These are phyloP conservation scores for Sparus aurata DNA, from an alignment of 2,797 vertebrate genomes.

Conservation along the genomic window DNA sequence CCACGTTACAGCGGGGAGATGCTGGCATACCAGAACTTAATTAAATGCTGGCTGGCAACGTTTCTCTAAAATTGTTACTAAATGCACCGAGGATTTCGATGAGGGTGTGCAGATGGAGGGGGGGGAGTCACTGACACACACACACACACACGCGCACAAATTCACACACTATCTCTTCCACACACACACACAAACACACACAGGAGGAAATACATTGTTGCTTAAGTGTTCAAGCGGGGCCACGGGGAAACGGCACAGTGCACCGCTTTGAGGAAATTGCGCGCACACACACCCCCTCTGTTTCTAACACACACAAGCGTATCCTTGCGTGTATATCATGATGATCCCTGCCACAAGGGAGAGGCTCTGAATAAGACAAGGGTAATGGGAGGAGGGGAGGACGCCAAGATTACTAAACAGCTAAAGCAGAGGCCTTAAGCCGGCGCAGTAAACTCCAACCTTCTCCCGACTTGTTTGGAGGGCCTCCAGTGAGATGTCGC, in stretches of 20 bases:
- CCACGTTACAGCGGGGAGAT: conserved; percentile 72
- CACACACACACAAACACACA: conserved; percentile 19
- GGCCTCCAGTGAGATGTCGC: conserved; percentile 65
- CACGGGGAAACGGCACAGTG: conserved; percentile 31
- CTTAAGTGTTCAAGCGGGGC: conserved; percentile 48
- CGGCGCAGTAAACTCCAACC: conserved; percentile 50
- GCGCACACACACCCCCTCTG: conserved; percentile 1
- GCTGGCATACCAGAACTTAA: conserved; percentile 76
- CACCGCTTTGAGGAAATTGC: conserved; percentile 46
- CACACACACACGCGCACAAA: conserved; percentile 13
- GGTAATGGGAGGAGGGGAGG: conserved; percentile 65
- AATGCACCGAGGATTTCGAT: conserved; percentile 59
- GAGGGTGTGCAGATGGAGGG: conserved; percentile 63
- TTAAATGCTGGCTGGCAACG: conserved; percentile 78
- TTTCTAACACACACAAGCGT: conserved; percentile 43
- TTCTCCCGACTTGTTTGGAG: conserved; percentile 50
- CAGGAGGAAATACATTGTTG: conserved; percentile 53
- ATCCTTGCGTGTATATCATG: conserved; percentile 66
- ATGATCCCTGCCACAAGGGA: conserved; percentile 71
- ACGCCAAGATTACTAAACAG: conserved; percentile 72
- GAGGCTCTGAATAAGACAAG: conserved; percentile 63
- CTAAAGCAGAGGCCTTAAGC: conserved; percentile 58
- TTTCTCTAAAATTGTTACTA: conserved; percentile 74
- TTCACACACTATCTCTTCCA: neutral
- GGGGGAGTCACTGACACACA: conserved; percentile 46